Evolutionary conservation across 2,113 vertebrate species (phyloP), one percentile per base, ranked within the genome.

Genomic region (Upupa epops): DNA sequence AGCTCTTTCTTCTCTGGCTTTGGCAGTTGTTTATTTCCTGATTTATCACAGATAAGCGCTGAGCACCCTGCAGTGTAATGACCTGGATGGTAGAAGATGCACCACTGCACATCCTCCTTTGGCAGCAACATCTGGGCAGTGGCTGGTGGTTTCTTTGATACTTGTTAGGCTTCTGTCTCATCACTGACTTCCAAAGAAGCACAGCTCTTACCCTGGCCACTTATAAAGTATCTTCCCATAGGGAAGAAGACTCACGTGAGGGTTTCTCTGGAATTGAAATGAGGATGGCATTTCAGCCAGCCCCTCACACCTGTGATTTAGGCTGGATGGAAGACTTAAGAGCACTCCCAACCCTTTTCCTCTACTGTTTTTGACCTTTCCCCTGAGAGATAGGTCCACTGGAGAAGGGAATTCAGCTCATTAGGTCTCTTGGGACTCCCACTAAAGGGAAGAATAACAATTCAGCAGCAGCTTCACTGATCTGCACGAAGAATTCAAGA

Each of bases 381-480:
- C 49, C 59, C 46, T 49, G 37, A 79, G 77, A 88, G 65, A 61
- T 17, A 48, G 49, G 34, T 83, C 58, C 40, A 34, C 19, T 25
- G 69, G 54, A 77, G 54, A 71, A 81, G 40, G 34, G 83, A 83
- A 92, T 83, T 91, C 65, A 82, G 48, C 77, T 82, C 36, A 65
- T 88, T 81, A 71, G 66, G 25, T 84, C 73, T 87, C 63, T 37
- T 78, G 55, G 34, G 66, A 66, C 28, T 68, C 18, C 46, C 63
- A 63, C 66, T 86, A 76, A 86, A 29, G 64, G 21, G 21, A 95
- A 68, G 75, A 89, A 83, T 83, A 95, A 83, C 77, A 91, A 61
- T 81, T 93, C 55, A 58, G 25, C 77, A 63, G n/a, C 63, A 84
- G 92, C 55, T 95, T 91, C 73, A 25, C 80, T 51, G 56, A 66